Conservation (phyloP, 1,140 invertebrate genomes). For the Lutraria rhynchaena region DNA sequence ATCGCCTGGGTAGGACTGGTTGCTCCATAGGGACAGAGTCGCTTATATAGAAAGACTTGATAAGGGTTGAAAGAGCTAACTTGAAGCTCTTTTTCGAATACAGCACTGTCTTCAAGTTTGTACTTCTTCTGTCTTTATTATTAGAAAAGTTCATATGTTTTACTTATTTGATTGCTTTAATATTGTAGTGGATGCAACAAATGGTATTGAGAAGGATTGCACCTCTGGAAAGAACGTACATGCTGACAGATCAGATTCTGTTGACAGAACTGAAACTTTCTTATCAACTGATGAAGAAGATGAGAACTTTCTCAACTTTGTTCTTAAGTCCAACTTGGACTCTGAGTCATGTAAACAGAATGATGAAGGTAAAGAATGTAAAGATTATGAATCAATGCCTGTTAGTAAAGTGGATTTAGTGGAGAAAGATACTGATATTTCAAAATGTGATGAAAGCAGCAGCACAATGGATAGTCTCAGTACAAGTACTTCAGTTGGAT, state of each 20-base stretch:
- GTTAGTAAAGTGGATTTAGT: not conserved
- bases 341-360: not conserved
- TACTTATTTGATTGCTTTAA: not conserved
- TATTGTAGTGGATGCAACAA: constrained; percentile 2
- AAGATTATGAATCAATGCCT: not conserved
- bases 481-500: not conserved
- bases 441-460: too few species aligned
- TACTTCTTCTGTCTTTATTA: too few species aligned
- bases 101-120: too few species aligned
- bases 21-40: too few species aligned
- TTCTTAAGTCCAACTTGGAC: not conserved
- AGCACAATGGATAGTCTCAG: not conserved
- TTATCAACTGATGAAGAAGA: constrained; percentile 17
- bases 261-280: not conserved
- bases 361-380: not conserved
- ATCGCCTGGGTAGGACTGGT: too few species aligned
- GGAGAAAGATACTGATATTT: not conserved
- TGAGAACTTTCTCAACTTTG: constrained; percentile 22
- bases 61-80: too few species aligned
- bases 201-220: constrained; percentile 10
- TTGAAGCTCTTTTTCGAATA: too few species aligned
- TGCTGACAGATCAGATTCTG: too few species aligned
- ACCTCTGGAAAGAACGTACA: too few species aligned
- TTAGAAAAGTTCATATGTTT: too few species aligned
- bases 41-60: too few species aligned